A percentile compares a stretch with the other conserved stretches of the same genome.
These are phyloP conservation scores for Rhingia rostrata DNA, from an alignment of 2,888 invertebrate species.

Conservation along the genomic window DNA sequence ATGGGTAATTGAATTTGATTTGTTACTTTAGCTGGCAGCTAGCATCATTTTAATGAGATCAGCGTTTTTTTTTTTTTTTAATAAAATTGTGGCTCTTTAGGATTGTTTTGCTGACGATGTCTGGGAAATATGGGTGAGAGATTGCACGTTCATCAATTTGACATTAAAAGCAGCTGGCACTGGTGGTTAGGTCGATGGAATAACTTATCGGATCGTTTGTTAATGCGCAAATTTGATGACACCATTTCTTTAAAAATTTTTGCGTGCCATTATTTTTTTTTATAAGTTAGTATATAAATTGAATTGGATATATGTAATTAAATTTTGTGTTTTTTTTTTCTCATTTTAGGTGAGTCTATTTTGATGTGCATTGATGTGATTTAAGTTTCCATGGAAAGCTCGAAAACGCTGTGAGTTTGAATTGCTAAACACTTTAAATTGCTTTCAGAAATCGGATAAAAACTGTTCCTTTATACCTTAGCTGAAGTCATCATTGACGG, in stretches of 20 bases:
- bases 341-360: constrained; percentile 29
- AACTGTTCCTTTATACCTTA: too few species aligned
- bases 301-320: too few species aligned
- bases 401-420: background rate
- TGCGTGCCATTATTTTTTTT: background rate
- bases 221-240: constrained; percentile 49
- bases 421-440: background rate
- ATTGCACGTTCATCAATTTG: constrained; percentile 31
- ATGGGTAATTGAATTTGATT: constrained; percentile 74
- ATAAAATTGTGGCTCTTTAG: background rate
- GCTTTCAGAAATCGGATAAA: too few species aligned
- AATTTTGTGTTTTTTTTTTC: constrained; percentile 2
- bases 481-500: too few species aligned
- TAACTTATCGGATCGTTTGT: constrained; percentile 57
- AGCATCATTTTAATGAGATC: constrained; percentile 66
- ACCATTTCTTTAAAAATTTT: constrained; percentile 18
- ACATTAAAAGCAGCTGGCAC: constrained; percentile 49
- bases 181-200: constrained; percentile 18
- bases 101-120: constrained; percentile 8
- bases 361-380: constrained; percentile 1
- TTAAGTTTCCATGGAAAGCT: too few species aligned
- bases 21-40: constrained; percentile 58
- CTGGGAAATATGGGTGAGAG: background rate
- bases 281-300: background rate
- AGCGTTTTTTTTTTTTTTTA: constrained; percentile 12